These are phyloP conservation scores for Caenorhabditis zanzibari DNA, from an alignment of 2,888 invertebrate genomes.

Conservation along the genomic window DNA sequence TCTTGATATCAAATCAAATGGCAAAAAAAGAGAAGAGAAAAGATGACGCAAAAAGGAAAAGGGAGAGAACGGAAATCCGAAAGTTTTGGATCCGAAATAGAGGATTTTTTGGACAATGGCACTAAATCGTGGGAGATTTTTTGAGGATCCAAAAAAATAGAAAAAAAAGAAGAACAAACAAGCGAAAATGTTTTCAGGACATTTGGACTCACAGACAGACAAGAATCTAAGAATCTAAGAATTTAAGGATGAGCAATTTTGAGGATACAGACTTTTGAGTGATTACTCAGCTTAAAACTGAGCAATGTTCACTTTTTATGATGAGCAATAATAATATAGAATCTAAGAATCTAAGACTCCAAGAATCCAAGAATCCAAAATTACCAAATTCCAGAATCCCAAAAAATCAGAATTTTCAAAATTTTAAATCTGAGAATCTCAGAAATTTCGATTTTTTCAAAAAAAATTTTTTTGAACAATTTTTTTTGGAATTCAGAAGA, in stretches of 20 bases:
- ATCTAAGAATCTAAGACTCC: too few relatives aligned
- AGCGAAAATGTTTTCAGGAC: constrained; percentile 2
- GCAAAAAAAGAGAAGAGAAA: background rate
- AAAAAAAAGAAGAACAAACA: constrained; percentile 8
- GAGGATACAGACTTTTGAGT: background rate
- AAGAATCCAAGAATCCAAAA: too few relatives aligned
- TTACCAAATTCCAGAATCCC: too few relatives aligned
- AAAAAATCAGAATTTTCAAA: too few relatives aligned
- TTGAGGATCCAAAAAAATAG: background rate
- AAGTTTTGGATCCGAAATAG: background rate
- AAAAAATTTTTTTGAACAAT: too few relatives aligned
- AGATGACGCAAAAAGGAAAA: constrained; percentile 23
- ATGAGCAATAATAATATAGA: too few relatives aligned
- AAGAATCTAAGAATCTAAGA: background rate
- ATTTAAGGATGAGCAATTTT: background rate
- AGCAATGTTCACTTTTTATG: too few relatives aligned
- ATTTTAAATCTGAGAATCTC: too few relatives aligned
- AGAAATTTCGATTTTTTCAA: too few relatives aligned
- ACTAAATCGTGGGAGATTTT: constrained; percentile 52
- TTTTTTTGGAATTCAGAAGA: too few relatives aligned
- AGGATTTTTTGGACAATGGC: constrained; percentile 28
- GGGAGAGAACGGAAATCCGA: constrained; percentile 35
- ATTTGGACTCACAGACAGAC: constrained; percentile 13
- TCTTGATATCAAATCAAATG: constrained; percentile 30
- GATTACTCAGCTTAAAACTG: background rate